Evolutionary conservation across 2,888 invertebrate species (phyloP), one percentile per base, ranked within the genome.

Genomic region (Steinernema hermaphroditum): DNA sequence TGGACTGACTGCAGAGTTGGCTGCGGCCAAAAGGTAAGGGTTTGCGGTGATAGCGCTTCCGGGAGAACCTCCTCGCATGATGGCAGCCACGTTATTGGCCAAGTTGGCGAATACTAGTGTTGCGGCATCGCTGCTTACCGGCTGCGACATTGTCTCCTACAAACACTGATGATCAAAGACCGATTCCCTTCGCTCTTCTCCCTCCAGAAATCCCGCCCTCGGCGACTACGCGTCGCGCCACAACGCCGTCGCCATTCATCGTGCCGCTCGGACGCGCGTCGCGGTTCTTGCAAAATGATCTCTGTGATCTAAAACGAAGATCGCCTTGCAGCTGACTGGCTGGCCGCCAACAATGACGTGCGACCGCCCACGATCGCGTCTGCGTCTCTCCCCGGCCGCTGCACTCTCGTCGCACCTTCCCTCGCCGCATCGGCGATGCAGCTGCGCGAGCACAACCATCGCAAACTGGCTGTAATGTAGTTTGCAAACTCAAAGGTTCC

Each of bases 201-300:
- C 27, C 62, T 34, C 62, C 62, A 62, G 62, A 62, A 62, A 32
- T 29, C 62, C 62, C 62, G 62, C 62, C 62, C 62, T 62, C 62
- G 32, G 62, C 62, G 32, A 62, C 70, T 44, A 49, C 70, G 32
- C 70, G 70, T 37, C 70, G 49, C 46, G 44, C 70, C 14, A 69
- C 70, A 16, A 29, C 70, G 27, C 24, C 46, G 32, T 32, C 70
- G 70, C 49, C 70, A 70, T 49, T 70, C 70, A 49, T 70, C 50
- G 49, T 70, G 70, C 49, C 69, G 62, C 62, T 62, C 32, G 62
- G 62, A 62, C 62, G 62, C 62, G 62, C 62, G 62, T 62, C 62
- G 62, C 62, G 62, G 32, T 62, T 62, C 62, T 62, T 62, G 62
- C 62, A 62, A 62, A 62, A 62, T 62, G 62, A 62, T 62, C 62